A percentile compares a stretch with the other conserved stretches of the same genome.
These are phyloP conservation scores for Phyllostomus discolor DNA, from an alignment of 2,113 vertebrate species.

Conservation along the genomic window DNA sequence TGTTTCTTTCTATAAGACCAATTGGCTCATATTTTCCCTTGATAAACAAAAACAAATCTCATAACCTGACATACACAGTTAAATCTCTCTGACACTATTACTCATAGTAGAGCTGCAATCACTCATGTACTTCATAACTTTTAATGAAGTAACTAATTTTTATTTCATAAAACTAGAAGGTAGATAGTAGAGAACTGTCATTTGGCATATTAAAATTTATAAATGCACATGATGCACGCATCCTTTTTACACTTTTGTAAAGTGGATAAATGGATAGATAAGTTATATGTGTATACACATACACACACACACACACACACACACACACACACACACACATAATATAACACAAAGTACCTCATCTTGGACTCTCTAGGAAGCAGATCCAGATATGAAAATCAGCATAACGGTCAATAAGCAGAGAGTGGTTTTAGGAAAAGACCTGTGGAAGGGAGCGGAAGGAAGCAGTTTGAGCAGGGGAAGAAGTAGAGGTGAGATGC, in stretches of 20 bases:
- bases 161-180: not conserved
- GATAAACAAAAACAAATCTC: slow-evolving; percentile 11
- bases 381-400: not conserved
- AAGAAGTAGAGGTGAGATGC: not conserved
- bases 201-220: not conserved
- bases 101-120: not conserved
- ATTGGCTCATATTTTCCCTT: not conserved
- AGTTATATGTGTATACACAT: too few relatives aligned
- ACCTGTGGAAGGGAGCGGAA: not conserved
- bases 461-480: not conserved
- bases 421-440: not conserved
- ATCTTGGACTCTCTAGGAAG: not conserved
- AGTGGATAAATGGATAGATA: not conserved
- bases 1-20: not conserved
- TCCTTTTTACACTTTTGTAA: not conserved
- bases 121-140: not conserved
- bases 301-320: too few relatives aligned
- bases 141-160: not conserved
- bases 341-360: not conserved
- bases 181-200: not conserved
- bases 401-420: not conserved
- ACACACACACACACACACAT: not conserved
- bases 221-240: not conserved
- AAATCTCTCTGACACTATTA: not conserved
- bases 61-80: not conserved